Conservation (phyloP, 2,888 invertebrate species). For the Catocala sponsa region DNA sequence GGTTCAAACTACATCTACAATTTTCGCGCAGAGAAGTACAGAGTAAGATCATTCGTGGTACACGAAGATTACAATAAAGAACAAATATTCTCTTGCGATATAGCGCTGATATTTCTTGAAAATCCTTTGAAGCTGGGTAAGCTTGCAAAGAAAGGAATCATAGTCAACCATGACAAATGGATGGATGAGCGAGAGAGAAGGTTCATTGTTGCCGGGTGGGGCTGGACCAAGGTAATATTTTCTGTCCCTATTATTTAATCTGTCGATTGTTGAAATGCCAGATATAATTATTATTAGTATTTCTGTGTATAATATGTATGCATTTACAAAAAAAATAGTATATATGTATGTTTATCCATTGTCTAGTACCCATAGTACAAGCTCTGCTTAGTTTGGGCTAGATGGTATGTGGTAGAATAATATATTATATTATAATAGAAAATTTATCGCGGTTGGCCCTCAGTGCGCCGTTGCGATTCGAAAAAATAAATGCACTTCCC, state of each 20-base stretch:
- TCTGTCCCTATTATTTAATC: background rate
- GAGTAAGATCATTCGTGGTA: constrained; percentile 50
- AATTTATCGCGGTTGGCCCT: no score
- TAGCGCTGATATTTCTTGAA: constrained; percentile 68
- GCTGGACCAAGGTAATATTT: constrained; percentile 63
- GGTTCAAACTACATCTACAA: constrained; percentile 69
- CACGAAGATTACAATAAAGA: constrained; percentile 66
- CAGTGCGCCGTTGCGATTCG: no score
- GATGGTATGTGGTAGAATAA: no score
- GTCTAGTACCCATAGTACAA: no score
- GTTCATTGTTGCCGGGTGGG: constrained; percentile 74
- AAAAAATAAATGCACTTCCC: no score
- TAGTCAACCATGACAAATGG: constrained; percentile 63
- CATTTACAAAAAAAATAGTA: no score
- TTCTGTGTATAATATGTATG: no score
- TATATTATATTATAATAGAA: no score
- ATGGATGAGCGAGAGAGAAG: constrained; percentile 56
- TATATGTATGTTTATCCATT: no score
- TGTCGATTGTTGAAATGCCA: no score
- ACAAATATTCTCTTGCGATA: constrained; percentile 66
- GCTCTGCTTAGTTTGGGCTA: no score
- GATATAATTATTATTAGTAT: no score
- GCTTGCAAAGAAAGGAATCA: constrained; percentile 60
- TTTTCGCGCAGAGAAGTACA: constrained; percentile 51
- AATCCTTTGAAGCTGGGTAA: constrained; percentile 54